Evolutionary conservation across 2,888 invertebrate species (phyloP), one percentile per base, ranked within the genome.

Genomic region (Andrena haemorrhoa): DNA sequence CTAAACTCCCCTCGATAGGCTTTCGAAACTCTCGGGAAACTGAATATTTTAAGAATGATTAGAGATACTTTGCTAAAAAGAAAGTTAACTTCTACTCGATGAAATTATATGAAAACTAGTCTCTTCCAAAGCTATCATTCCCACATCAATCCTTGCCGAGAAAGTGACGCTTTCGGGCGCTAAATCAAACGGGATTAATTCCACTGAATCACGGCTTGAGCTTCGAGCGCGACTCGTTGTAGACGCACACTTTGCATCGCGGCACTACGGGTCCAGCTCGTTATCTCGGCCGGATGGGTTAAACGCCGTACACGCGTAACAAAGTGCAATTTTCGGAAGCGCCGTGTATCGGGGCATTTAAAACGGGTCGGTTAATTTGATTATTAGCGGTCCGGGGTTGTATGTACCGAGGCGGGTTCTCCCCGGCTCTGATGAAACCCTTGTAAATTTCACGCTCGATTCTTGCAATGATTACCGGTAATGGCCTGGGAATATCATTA

Each of bases 381-480:
- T 87, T 85, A 87, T 77, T 51, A 58, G 79, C 60, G 76, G 68
- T 80, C 61, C 51, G 58, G 26, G 26, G 66, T 79, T 84, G 73
- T 79, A 78, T 74, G 85, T 79, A 80, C 78, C 56, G 23, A 56
- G 79, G 66, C 80, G 79, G 77, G 68, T 63, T 31, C 58, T 69
- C 20, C 23, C 61, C 61, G 31, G 60, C 60, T 35, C 68, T 68
- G 78, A 83, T 77, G 86, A 83, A 88, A 73, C 82, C 56, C 75
- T 83, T 86, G 85, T 85, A 85, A 87, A 88, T 88, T 89, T 85
- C 75, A 78, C 84, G 86, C 85, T 88, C 79, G 84, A 89, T 88
- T 89, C 84, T 75, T 70, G 86, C 84, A 85, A 89, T 88, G 84
- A 85, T 83, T 78, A 79, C 71, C 84, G 66, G 79, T 84, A 88